Evolutionary conservation across 2,888 invertebrate species (phyloP).

Genomic region (Drosophila melanocephala): DNA sequence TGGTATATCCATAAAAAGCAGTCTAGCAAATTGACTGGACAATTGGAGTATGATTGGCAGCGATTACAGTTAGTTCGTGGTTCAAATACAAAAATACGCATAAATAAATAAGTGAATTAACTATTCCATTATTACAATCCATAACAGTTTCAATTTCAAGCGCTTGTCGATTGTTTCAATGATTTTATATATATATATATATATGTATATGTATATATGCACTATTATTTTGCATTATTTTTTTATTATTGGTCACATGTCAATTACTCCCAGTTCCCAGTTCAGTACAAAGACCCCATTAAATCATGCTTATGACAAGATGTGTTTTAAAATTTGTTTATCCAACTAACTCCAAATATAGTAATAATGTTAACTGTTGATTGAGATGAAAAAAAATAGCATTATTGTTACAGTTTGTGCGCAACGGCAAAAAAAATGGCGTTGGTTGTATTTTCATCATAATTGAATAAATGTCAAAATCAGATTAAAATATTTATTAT

Average conservation of each 20-base stretch:
- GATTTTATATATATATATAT: slow-evolving; percentile 10
- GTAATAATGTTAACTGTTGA: neutral
- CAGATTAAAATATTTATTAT: slow-evolving; percentile 31
- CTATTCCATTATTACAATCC: slow-evolving; percentile 26
- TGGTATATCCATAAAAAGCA: slow-evolving; percentile 19
- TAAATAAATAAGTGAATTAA: slow-evolving; percentile 39
- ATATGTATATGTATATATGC: neutral
- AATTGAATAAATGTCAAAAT: slow-evolving; percentile 31
- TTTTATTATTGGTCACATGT: neutral
- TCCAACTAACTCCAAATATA: neutral
- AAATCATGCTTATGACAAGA: neutral
- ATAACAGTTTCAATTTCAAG: slow-evolving; percentile 61
- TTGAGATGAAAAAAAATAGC: neutral
- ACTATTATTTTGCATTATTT: slow-evolving; percentile 1
- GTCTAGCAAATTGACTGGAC: slow-evolving; percentile 61
- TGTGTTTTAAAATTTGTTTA: neutral
- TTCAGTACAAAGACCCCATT: neutral
- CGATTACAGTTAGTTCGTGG: slow-evolving; percentile 34
- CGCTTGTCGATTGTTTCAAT: slow-evolving; percentile 64
- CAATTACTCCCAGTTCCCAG: neutral
- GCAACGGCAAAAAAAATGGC: slow-evolving; percentile 5
- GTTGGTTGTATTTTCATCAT: slow-evolving; percentile 28
- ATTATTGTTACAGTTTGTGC: slow-evolving; percentile 3
- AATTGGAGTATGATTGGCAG: slow-evolving; percentile 58
- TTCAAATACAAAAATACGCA: slow-evolving; percentile 5